Evolutionary conservation across 2,797 vertebrate genomes (phyloP).

Genomic region (Falco naumanni): DNA sequence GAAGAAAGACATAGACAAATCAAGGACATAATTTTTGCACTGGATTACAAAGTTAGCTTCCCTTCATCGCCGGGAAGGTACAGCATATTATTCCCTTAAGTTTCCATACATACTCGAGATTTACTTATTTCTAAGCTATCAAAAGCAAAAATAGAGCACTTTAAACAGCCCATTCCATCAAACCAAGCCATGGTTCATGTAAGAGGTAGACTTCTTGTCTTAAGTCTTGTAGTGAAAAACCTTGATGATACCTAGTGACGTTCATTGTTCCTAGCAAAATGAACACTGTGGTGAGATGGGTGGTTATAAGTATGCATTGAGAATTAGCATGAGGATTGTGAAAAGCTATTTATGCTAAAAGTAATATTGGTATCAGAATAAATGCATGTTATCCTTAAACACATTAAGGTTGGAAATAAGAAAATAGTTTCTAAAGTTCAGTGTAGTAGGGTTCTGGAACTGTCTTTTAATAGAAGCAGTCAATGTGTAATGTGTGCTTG

Average conservation of each 20-base stretch:
- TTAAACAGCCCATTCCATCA: not conserved
- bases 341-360: not conserved
- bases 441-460: not conserved
- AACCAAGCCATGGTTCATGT: not conserved
- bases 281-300: not conserved
- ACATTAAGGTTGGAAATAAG: not conserved
- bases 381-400: not conserved
- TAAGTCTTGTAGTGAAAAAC: not conserved
- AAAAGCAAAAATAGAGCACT: not conserved
- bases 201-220: not conserved
- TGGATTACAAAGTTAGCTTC: not conserved
- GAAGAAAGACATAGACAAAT: not conserved
- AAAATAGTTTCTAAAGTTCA: not conserved
- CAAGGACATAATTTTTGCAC: not conserved
- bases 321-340: not conserved
- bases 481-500: no score
- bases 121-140: not conserved
- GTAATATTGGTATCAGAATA: not conserved
- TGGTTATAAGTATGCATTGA: not conserved
- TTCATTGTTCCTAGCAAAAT: not conserved
- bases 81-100: not conserved
- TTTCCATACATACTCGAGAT: not conserved
- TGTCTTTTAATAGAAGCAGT: not conserved
- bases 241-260: not conserved
- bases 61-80: not conserved